Evolutionary conservation across 2,888 invertebrate genomes (phyloP), one percentile per base, ranked within the genome.

Genomic region (Nomada goodeniana): DNA sequence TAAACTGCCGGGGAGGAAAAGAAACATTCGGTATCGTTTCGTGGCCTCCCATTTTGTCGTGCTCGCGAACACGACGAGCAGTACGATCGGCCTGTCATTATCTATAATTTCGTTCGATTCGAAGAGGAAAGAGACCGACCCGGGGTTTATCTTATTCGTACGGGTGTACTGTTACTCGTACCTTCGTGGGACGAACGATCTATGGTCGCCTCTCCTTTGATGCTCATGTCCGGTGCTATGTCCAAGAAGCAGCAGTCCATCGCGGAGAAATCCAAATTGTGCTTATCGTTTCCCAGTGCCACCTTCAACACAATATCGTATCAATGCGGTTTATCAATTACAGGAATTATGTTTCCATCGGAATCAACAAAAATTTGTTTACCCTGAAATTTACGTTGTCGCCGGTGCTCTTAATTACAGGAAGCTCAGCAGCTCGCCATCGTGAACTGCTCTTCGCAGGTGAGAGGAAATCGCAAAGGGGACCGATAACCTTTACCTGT

Each of bases 161-260:
- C 60, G 60, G 74, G 65, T 82, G 60, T 55, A 55, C 55, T 69
- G 68, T 74, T 63, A 75, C 44, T 76, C 75, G 70, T 86, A 90
- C 91, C 88, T 88, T 89, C 89, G 76, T 91, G 89, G 20, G 88
- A 81, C 64, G 86, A 80, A 57, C 90, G 87, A 84, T 92, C 86
- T 80, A 92, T 88, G 68, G 83, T 88, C 47, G 92, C 81, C 76
- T 90, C 86, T 53, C 86, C 74, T 44, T 82, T 75, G 7, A 82
- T 63, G 69, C 76, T 23, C 85, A 87, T 87, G 26, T 88, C 82
- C 10, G 85, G 72, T 10, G 87, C 74, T 65, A 87, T 89, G 20
- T 74, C 82, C 42, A 89, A 82, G 77, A 86, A 89, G 64, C 86
- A 87, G 75, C 85, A 92, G 61, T 88, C 70, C 23, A 13, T 59